A percentile compares a stretch with the other conserved stretches of the same genome.
phyloP scores from a whole-genome alignment of 2,113 vertebrate species.

The Stegastes partitus region DNA sequence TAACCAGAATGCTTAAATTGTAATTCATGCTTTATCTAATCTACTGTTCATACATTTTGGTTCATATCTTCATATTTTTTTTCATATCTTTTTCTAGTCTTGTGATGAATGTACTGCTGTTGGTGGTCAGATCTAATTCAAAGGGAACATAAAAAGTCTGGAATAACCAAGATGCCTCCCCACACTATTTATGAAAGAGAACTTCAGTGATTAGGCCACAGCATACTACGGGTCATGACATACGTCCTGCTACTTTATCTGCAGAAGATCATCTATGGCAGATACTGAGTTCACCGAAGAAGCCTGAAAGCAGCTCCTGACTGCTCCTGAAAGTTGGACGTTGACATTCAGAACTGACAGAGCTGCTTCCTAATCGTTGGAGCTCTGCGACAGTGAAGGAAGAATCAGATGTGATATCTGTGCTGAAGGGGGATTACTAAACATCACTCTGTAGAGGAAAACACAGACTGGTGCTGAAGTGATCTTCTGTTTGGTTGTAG shows the following conservation, averaged over 20 bases:
- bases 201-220: too few relatives aligned
- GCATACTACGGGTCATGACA: conserved; percentile 1
- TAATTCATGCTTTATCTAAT: too few relatives aligned
- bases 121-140: too few relatives aligned
- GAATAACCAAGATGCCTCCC: too few relatives aligned
- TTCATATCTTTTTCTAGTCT: too few relatives aligned
- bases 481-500: not conserved
- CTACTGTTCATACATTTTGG: too few relatives aligned
- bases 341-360: not conserved
- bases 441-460: not conserved
- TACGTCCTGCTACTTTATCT: conserved; percentile 3
- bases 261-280: not conserved
- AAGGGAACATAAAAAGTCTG: too few relatives aligned
- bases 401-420: conserved; percentile 21
- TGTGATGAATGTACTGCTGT: too few relatives aligned
- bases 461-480: not conserved
- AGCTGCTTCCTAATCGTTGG: conserved; percentile 3
- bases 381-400: not conserved
- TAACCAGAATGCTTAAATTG: too few relatives aligned
- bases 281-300: not conserved
- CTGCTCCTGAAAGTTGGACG: not conserved
- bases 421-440: not conserved
- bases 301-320: not conserved
- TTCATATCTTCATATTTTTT: too few relatives aligned
- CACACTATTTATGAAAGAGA: too few relatives aligned